Percentiles rank a stretch among this genome's conserved stretches.
These are phyloP conservation scores for Semotilus atromaculatus DNA, from an alignment of 2,797 vertebrate genomes.

Conservation along the genomic window DNA sequence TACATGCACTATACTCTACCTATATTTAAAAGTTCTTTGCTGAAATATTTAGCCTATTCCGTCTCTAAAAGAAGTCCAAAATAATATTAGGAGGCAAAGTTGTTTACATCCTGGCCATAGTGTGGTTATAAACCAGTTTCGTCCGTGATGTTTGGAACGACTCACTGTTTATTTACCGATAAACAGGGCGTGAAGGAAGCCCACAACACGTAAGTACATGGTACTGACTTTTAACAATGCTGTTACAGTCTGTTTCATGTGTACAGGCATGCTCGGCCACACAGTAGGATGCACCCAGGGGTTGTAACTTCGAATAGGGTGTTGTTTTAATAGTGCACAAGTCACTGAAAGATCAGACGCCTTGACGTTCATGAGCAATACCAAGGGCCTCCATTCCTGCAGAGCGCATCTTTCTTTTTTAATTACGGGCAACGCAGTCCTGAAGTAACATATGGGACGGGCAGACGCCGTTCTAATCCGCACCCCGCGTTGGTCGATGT, in stretches of 20 bases:
- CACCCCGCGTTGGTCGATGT: conserved; percentile 69
- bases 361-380: conserved; percentile 59
- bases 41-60: not conserved
- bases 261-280: conserved; percentile 29
- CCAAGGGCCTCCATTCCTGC: conserved; percentile 69
- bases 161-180: conserved; percentile 35
- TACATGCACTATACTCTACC: no score
- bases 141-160: conserved; percentile 31
- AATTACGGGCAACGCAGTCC: conserved; percentile 75
- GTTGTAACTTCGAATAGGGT: conserved; percentile 69
- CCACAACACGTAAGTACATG: conserved; percentile 10
- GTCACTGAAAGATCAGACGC: conserved; percentile 71
- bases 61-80: not conserved
- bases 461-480: conserved; percentile 78
- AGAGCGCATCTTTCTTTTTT: conserved; percentile 75
- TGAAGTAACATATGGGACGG: conserved; percentile 76
- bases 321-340: conserved; percentile 72
- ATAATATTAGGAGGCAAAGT: not conserved
- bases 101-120: conserved; percentile 14
- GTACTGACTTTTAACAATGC: conserved; percentile 34
- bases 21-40: not conserved
- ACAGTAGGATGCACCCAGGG: conserved; percentile 57
- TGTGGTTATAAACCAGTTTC: conserved; percentile 44
- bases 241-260: conserved; percentile 34
- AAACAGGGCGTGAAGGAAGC: conserved; percentile 38